Base-by-base conservation (phyloP, 2,888 invertebrate genomes). In the Drosophila suboccidentalis region DNA sequence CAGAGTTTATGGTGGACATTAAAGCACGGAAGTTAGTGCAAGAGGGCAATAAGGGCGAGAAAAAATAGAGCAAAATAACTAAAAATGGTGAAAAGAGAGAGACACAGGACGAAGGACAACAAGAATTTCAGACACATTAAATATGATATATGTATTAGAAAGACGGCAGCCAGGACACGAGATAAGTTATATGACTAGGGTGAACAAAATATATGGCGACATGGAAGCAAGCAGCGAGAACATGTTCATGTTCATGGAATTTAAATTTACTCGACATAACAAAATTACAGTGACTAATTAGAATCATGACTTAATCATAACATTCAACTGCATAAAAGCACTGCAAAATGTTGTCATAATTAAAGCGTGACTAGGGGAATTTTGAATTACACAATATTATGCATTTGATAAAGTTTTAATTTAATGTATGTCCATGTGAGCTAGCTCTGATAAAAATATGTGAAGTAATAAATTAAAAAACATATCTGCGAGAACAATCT, bases 11-110 rank as follows among this genome's bases (percentile, higher is more conserved):
- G 89, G 69, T 72, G 71, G 57, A 87, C 84, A 84, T 84, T 84
- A 89, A 89, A 89, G 89, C 54, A 63, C 84, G 84, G 87, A 84
- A 87, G 84, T 83, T 75, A 83, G 73, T 83, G 73, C 84, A 80
- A 69, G 78, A 44, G 43, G 43, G 43, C 41, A 15, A 15, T n/a
- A n/a, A 46, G 63, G 26, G 10, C 15, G 29, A 43, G 43, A 32
- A 58, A 5, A 5, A 44, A 54, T 13, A 15, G 19, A 36, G 26
- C 34, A 29, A 10, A 34, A 67, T 51, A 82, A 78, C 78, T 64
- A 66, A 88, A 86, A 78, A 63, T 71, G 62, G 10, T 41, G 26
- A 22, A 50, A 60, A 47, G 46, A 53, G 38, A 61, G 34, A 61
- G 51, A 47, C 29, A 49, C 36, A 62, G 55, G 36, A 70, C 22